These are phyloP conservation scores for Spodoptera litura DNA, from an alignment of 1,140 invertebrate genomes.

Conservation along the genomic window DNA sequence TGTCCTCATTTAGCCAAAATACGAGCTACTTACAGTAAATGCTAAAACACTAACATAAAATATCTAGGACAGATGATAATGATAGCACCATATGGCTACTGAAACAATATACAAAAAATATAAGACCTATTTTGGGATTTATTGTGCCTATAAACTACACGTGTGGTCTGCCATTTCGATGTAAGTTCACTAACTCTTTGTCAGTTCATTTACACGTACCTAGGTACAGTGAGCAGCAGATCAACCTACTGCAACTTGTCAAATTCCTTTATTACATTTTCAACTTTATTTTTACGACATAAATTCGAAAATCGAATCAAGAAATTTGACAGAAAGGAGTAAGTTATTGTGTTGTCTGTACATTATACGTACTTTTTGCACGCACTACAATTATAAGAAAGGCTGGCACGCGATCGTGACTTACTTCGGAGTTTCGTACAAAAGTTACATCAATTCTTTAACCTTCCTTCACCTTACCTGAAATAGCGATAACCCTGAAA, in stretches of 20 bases:
- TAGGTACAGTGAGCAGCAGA: not conserved
- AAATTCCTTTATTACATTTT: too few species aligned
- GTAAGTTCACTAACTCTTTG: conserved; percentile 10
- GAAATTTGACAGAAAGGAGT: too few species aligned
- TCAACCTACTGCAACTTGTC: too few species aligned
- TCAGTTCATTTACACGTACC: not conserved
- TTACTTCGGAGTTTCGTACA: not conserved
- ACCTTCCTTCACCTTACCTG: conserved; percentile 15
- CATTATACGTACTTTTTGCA: not conserved
- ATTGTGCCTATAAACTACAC: conserved; percentile 2
- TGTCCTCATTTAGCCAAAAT: too few species aligned
- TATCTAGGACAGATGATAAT: not conserved
- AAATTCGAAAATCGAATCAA: too few species aligned
- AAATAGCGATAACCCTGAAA: conserved; percentile 3
- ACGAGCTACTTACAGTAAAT: too few species aligned
- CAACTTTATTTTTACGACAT: too few species aligned
- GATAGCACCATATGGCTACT: not conserved
- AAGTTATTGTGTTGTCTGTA: too few species aligned
- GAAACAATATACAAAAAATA: not conserved
- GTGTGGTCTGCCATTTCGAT: conserved; percentile 2
- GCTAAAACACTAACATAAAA: not conserved
- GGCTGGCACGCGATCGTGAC: conserved; percentile 33
- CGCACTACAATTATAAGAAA: conserved; percentile 12
- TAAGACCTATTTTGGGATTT: conserved; percentile 17
- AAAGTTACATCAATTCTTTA: conserved; percentile 21